These are phyloP conservation scores for Aythya baeri DNA, from an alignment of 2,113 vertebrate species.

Conservation along the genomic window DNA sequence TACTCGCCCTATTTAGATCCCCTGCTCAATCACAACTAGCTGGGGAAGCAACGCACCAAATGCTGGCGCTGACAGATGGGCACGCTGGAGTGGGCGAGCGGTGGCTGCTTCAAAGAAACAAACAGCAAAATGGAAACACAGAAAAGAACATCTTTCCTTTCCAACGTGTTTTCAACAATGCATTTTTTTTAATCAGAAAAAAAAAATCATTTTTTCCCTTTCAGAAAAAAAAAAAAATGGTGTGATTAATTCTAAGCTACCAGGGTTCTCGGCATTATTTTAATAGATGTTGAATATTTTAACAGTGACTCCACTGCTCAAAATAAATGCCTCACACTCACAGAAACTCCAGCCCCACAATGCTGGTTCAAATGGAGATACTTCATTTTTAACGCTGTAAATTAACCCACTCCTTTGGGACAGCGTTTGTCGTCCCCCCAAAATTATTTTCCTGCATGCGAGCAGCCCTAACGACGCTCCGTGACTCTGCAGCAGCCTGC, in stretches of 20 bases:
- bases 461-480: background rate
- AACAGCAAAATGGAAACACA: background rate
- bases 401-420: background rate
- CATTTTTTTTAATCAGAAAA: background rate
- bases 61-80: conserved; percentile 58
- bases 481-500: background rate
- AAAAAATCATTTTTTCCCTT: background rate
- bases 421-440: background rate
- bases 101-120: conserved; percentile 34
- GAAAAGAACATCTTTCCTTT: background rate
- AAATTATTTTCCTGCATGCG: background rate
- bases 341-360: background rate
- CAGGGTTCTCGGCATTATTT: background rate
- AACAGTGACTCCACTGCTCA: background rate
- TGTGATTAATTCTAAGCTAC: background rate
- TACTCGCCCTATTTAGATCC: conserved; percentile 72
- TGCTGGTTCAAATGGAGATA: background rate
- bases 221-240: background rate
- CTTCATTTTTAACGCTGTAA: background rate
- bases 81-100: conserved; percentile 42
- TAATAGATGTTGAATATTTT: background rate
- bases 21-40: conserved; percentile 51
- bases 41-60: conserved; percentile 65
- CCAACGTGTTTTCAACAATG: fast-evolving
- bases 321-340: background rate